These are phyloP conservation scores for Heliconius cydno DNA, from an alignment of 2,888 invertebrate genomes.

Conservation along the genomic window DNA sequence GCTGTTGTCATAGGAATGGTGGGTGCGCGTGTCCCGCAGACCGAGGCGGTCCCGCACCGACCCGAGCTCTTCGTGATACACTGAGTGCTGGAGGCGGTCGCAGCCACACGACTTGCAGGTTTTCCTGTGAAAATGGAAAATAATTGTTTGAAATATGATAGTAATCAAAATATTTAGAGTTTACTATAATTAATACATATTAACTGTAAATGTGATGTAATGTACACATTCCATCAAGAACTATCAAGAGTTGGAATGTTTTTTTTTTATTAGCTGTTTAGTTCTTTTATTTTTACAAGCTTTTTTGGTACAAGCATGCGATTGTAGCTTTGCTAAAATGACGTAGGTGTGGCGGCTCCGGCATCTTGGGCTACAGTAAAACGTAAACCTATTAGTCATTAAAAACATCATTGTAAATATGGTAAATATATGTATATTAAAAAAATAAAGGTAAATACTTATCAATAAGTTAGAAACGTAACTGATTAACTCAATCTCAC, in stretches of 20 bases:
- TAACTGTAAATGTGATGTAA: too few species aligned
- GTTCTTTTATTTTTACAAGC: too few species aligned
- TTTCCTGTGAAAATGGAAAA: slow-evolving; percentile 86
- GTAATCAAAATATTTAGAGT: background rate
- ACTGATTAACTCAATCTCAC: background rate
- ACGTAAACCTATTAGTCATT: too few species aligned
- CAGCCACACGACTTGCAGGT: slow-evolving; percentile 97
- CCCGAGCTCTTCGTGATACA: slow-evolving; percentile 93
- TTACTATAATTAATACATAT: too few species aligned
- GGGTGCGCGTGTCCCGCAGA: slow-evolving; percentile 81
- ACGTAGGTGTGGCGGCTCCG: too few species aligned
- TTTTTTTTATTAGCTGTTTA: too few species aligned
- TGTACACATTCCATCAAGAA: too few species aligned
- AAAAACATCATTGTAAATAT: too few species aligned
- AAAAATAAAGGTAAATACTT: background rate
- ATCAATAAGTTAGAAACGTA: background rate
- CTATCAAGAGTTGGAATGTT: too few species aligned
- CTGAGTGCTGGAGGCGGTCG: slow-evolving; percentile 93
- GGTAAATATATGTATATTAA: background rate
- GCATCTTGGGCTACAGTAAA: too few species aligned
- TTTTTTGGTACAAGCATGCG: too few species aligned
- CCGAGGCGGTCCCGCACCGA: slow-evolving; percentile 89
- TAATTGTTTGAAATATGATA: background rate
- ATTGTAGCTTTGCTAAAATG: too few species aligned
- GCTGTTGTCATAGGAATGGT: slow-evolving; percentile 85